Percentiles rank a stretch among this genome's conserved stretches.
Evolutionary conservation across 2,888 invertebrate species (phyloP).

Genomic region (Gryllus longicercus): DNA sequence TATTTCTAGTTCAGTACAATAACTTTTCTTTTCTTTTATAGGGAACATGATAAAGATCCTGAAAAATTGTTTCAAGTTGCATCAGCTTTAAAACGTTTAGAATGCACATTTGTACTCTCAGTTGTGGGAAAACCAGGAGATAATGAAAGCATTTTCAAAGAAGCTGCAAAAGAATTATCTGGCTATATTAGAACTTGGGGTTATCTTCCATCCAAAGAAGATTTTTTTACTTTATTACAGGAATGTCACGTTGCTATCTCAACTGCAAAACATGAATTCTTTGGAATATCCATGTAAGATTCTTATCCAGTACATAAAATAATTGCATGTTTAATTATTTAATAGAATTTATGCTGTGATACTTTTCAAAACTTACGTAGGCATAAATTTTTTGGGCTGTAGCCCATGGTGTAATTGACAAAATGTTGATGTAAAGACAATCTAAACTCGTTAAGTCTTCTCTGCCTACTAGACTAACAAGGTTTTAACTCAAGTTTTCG

Average conservation of each 20-base stretch:
- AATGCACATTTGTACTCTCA: slow-evolving; percentile 56
- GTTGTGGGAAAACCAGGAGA: slow-evolving; percentile 62
- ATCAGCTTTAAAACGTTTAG: slow-evolving; percentile 51
- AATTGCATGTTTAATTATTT: background rate
- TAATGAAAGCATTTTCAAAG: slow-evolving; percentile 58
- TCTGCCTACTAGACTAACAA: too few relatives aligned
- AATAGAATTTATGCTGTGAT: too few relatives aligned
- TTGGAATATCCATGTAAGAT: slow-evolving; percentile 68
- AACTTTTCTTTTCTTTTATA: slow-evolving; percentile 39
- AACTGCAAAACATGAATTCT: slow-evolving; percentile 72
- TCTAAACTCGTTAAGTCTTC: too few relatives aligned
- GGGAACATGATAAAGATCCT: slow-evolving; percentile 74
- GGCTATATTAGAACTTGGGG: slow-evolving; percentile 59
- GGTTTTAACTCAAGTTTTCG: too few relatives aligned
- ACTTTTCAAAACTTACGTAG: too few relatives aligned
- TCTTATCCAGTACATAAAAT: slow-evolving; percentile 29
- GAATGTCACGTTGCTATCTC: slow-evolving; percentile 65
- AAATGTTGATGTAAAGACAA: too few relatives aligned
- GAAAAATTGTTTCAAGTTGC: slow-evolving; percentile 59
- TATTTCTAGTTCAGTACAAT: background rate
- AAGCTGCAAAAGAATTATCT: slow-evolving; percentile 51
- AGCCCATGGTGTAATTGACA: too few relatives aligned
- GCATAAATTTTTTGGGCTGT: too few relatives aligned
- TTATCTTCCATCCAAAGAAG: slow-evolving; percentile 52
- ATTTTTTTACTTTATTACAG: slow-evolving; percentile 57